A percentile compares a stretch with the other conserved stretches of the same genome.
These are phyloP conservation scores for Dolomedes plantarius DNA, from an alignment of 2,888 invertebrate genomes.

Conservation along the genomic window DNA sequence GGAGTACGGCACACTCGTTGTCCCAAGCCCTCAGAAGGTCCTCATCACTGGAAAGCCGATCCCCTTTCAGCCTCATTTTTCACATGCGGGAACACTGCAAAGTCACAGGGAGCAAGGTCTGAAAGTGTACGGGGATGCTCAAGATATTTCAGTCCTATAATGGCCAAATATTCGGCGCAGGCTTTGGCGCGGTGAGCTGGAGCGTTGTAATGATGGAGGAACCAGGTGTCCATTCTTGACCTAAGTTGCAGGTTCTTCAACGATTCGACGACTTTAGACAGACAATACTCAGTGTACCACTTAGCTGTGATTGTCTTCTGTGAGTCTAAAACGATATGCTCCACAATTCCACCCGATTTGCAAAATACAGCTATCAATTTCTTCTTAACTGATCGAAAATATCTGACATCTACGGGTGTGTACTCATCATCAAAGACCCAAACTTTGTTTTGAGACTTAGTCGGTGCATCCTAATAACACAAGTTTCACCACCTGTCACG, in stretches of 20 bases:
- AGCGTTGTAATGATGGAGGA: not conserved
- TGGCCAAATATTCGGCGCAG: not conserved
- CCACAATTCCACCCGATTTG: not conserved
- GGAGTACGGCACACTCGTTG: not conserved
- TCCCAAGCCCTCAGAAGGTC: not conserved
- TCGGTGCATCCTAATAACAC: not conserved
- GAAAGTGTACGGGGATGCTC: not conserved
- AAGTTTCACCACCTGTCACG: no score
- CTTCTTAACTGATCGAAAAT: not conserved
- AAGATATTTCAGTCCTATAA: not conserved
- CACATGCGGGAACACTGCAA: not conserved
- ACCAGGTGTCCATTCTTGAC: not conserved
- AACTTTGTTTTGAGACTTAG: not conserved
- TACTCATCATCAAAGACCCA: not conserved
- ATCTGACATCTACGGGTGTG: not conserved
- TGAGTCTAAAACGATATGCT: no score
- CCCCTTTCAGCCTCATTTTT: not conserved
- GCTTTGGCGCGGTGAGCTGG: not conserved
- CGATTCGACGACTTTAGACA: not conserved
- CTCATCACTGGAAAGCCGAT: no score
- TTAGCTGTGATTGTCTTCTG: not conserved
- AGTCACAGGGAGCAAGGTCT: not conserved
- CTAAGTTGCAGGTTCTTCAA: not conserved
- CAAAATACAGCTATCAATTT: not conserved
- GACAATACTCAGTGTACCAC: not conserved